Evolutionary conservation across 2,888 invertebrate species (phyloP), one percentile per base, ranked within the genome.

Genomic region (Homarus gammarus): DNA sequence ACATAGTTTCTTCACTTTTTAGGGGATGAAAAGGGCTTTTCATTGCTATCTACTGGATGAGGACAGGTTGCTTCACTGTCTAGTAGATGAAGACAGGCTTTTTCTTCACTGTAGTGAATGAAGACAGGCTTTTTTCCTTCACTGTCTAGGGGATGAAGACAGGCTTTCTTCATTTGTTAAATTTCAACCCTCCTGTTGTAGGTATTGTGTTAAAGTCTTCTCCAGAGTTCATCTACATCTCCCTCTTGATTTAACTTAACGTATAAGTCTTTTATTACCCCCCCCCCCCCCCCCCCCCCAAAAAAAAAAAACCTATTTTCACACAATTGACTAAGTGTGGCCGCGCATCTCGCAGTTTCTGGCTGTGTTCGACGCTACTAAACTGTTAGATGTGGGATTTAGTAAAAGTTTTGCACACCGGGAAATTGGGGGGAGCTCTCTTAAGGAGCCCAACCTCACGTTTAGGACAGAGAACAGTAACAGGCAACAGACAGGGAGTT

Each of bases 271-370:
- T 70, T 18, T 70, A 8, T 70, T 15, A 33, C 1, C 31, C 6
- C 0, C 31, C 36, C 18, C n/a, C n/a, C n/a, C n/a, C n/a, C n/a
- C n/a, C n/a, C n/a, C n/a, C n/a, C n/a, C n/a, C n/a, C n/a, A n/a
- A n/a, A n/a, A n/a, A n/a, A n/a, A n/a, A 27, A 83, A 70, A 83
- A 72, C 70, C 83, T 83, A 83, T 83, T 83, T 83, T 83, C 83
- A 83, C 83, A 83, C 83, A 83, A 68, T 83, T 72, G 51, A 83
- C 72, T 72, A n/a, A 83, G n/a, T 51, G 72, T 51, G 83, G 83
- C 72, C 83, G 49, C 72, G 49, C 83, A 33, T 51, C 49, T 49
- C 51, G 22, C 51, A 72, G 51, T 83, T 72, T 36, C 33, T 36
- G 72, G 83, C 83, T 72, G 51, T 72, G 44, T 83, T 83, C 83